phyloP scores from a whole-genome alignment of 2,113 vertebrate species.

The Octodon degus region DNA sequence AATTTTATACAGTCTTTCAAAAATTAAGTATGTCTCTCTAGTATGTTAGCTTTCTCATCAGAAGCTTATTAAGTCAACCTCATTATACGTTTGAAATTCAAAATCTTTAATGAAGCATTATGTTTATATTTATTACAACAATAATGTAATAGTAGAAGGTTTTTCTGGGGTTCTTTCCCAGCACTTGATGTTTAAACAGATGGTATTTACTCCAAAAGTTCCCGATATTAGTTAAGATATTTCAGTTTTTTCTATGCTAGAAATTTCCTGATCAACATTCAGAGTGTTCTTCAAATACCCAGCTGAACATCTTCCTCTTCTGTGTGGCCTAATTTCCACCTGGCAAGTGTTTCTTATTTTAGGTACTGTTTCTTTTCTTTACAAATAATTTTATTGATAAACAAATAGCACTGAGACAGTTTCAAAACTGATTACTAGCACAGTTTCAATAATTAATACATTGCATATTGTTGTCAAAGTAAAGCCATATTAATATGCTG shows the following conservation, averaged over 20 bases:
- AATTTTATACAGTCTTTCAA: neutral
- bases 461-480: no score
- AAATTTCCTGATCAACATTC: neutral
- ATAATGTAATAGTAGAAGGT: neutral
- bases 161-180: conserved; percentile 10
- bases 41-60: conserved; percentile 47
- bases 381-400: no score
- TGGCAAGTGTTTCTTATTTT: conserved; percentile 6
- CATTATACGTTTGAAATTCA: neutral
- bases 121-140: neutral
- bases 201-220: neutral
- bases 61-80: conserved; percentile 27
- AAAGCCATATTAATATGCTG: no score
- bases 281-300: neutral
- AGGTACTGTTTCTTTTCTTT: neutral
- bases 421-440: no score
- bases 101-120: neutral
- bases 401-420: no score
- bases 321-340: neutral
- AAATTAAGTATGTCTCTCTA: conserved; percentile 24
- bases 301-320: neutral
- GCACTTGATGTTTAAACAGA: neutral
- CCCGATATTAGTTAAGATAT: neutral
- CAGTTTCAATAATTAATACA: no score
- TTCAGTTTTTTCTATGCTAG: conserved; percentile 23